Percentiles rank a stretch among this genome's conserved stretches.
Conservation (phyloP, 1,140 invertebrate genomes). For the Akabosia matsudoensis region DNA sequence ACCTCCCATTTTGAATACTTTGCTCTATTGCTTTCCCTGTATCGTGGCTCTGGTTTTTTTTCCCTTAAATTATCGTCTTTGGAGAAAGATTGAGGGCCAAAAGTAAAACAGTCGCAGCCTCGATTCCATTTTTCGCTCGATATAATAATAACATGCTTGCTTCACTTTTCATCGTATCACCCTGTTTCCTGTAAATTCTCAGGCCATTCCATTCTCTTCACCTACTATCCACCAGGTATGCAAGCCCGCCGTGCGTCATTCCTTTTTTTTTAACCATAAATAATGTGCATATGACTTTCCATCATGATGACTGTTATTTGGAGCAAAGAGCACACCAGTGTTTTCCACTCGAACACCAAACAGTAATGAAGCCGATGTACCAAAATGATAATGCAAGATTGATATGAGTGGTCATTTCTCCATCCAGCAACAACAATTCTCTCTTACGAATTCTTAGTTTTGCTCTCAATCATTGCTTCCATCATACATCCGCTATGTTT, state of each 20-base stretch:
- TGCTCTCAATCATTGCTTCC: background rate
- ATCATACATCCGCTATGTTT: conserved; percentile 20
- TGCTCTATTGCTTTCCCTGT: no score
- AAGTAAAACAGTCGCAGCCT: background rate
- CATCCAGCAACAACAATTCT: background rate
- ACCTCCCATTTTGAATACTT: no score
- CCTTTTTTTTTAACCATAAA: no score
- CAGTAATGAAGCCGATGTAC: conserved; percentile 21
- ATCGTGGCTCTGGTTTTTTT: no score
- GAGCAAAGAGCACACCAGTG: background rate
- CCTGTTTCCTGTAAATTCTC: conserved; percentile 16
- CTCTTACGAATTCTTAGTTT: conserved; percentile 18
- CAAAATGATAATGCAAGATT: conserved; percentile 20
- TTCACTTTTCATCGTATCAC: conserved; percentile 8
- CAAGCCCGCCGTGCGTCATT: background rate
- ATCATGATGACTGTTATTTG: background rate
- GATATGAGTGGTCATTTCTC: conserved; percentile 12
- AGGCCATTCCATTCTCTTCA: conserved; percentile 7
- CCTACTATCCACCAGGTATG: background rate
- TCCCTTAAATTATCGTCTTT: no score
- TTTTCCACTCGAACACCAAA: background rate
- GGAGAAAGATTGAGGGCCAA: background rate
- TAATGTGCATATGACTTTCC: no score
- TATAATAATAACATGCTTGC: background rate
- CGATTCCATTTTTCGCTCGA: background rate